Conservation (phyloP, 2,797 vertebrate species). For the Alauda arvensis region DNA sequence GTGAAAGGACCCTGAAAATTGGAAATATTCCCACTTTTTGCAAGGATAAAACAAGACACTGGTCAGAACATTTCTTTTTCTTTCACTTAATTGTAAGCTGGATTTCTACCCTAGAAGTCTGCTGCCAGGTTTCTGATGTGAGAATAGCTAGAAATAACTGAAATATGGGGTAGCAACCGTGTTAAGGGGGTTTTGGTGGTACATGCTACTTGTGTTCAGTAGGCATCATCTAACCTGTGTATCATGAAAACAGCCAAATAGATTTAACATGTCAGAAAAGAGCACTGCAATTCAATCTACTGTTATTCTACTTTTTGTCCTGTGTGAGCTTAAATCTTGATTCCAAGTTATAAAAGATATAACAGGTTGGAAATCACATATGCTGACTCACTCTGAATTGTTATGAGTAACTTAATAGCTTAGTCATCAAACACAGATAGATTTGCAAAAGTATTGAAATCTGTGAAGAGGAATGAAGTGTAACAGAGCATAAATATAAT, state of each 20-base stretch:
- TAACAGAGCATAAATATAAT: slow-evolving; percentile 34
- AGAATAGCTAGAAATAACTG: neutral
- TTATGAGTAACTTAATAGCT: slow-evolving; percentile 40
- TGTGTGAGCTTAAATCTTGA: neutral
- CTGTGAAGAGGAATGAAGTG: slow-evolving; percentile 3
- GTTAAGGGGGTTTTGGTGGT: neutral
- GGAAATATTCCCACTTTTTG: slow-evolving; percentile 17
- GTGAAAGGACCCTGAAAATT: slow-evolving; percentile 29
- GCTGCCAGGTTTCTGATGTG: neutral
- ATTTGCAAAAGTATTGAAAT: slow-evolving; percentile 47
- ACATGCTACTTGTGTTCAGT: neutral
- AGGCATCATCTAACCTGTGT: neutral
- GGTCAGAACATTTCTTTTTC: neutral
- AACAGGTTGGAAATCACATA: slow-evolving; percentile 31
- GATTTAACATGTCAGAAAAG: neutral
- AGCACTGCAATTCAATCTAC: neutral
- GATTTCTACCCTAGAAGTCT: neutral
- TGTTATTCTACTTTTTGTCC: neutral
- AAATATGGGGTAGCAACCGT: neutral
- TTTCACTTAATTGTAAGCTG: slow-evolving; percentile 1
- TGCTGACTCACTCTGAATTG: slow-evolving; percentile 43
- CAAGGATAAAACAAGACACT: slow-evolving; percentile 19
- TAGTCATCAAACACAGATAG: slow-evolving; percentile 18
- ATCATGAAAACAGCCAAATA: neutral
- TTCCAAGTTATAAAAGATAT: slow-evolving; percentile 3